These are phyloP conservation scores for Rhodinocichla rosea DNA, from an alignment of 2,113 vertebrate genomes.

Conservation along the genomic window DNA sequence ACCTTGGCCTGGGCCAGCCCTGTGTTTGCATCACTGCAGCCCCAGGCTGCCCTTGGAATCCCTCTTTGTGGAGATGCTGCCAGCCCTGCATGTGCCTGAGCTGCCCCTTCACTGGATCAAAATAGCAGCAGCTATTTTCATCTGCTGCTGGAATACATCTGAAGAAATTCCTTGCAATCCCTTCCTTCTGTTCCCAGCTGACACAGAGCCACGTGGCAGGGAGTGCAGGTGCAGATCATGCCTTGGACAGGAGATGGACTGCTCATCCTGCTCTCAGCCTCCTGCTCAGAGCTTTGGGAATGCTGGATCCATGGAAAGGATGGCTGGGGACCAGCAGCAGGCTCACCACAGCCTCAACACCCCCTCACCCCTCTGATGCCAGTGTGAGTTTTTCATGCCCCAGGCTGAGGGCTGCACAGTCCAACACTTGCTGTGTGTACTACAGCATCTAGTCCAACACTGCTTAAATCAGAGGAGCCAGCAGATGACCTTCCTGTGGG, in stretches of 20 bases:
- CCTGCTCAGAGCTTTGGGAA: not conserved
- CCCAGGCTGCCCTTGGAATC: not conserved
- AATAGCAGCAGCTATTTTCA: slow-evolving; percentile 60
- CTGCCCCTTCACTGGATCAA: not conserved
- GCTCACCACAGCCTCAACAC: too few species aligned
- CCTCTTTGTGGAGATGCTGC: not conserved
- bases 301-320: not conserved
- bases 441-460: not conserved
- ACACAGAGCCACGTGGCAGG: not conserved
- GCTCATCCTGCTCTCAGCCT: not conserved
- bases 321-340: not conserved
- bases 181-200: not conserved
- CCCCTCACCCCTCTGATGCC: fast-evolving
- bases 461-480: not conserved
- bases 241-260: not conserved
- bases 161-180: not conserved
- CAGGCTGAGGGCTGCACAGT: not conserved
- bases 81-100: not conserved
- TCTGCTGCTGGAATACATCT: not conserved
- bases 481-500: not conserved
- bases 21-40: not conserved
- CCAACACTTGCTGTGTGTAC: not conserved
- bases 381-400: fast-evolving
- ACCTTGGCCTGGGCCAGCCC: not conserved
- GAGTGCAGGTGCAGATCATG: fast-evolving